Percentiles rank a stretch among this genome's conserved stretches.
phyloP scores from a whole-genome alignment of 2,797 vertebrate genomes.

The Enteromius unitaeniatus region DNA sequence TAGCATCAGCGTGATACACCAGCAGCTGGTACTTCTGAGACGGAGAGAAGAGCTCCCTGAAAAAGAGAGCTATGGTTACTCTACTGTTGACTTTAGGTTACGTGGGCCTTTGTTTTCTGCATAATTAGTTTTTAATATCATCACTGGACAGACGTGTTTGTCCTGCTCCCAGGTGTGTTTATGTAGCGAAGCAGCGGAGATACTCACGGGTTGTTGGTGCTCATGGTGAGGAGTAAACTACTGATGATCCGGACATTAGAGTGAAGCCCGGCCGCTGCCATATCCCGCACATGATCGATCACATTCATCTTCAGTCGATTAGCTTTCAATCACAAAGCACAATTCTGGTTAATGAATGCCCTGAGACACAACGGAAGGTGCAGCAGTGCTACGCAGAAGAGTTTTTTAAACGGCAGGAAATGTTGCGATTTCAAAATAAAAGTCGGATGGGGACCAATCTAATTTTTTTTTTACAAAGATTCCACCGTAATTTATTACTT shows the following conservation, averaged over 20 bases:
- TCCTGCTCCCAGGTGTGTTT: background rate
- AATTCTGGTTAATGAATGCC: conserved; percentile 60
- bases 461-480: background rate
- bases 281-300: conserved; percentile 95
- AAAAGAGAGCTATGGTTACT: conserved; percentile 50
- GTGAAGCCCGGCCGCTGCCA: conserved; percentile 95
- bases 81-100: too few species aligned
- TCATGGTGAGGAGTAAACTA: conserved; percentile 96
- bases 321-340: background rate
- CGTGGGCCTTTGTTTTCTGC: background rate
- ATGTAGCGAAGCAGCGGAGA: background rate
- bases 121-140: background rate
- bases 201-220: conserved; percentile 98
- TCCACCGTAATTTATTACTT: background rate
- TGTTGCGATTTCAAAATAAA: conserved; percentile 48
- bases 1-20: conserved; percentile 95
- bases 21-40: conserved; percentile 98
- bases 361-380: conserved; percentile 17
- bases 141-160: background rate
- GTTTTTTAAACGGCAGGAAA: conserved; percentile 49
- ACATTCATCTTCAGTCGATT: conserved; percentile 84
- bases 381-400: background rate
- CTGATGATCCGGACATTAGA: conserved; percentile 95
- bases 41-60: conserved; percentile 92
- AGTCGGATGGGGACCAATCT: background rate